phyloP scores from a whole-genome alignment of 2,113 vertebrate species.

The Gila orcuttii region DNA sequence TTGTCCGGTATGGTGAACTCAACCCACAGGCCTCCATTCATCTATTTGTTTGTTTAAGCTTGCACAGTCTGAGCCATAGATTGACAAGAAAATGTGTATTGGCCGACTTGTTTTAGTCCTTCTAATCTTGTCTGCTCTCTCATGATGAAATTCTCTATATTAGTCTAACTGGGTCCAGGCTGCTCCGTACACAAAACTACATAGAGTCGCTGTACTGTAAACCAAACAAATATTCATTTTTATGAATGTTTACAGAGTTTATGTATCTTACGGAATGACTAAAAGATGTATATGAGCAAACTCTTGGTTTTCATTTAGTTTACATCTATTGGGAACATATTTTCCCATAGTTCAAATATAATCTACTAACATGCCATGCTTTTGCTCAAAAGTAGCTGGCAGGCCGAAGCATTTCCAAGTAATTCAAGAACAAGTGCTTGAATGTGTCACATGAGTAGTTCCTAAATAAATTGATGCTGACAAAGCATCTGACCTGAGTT shows the following conservation, averaged over 20 bases:
- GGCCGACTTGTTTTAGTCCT: constrained; percentile 40
- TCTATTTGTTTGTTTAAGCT: constrained; percentile 50
- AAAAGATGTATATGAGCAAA: neutral
- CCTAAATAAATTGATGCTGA: constrained; percentile 67
- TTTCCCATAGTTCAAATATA: constrained; percentile 67
- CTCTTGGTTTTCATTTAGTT: neutral
- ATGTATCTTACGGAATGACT: constrained; percentile 20
- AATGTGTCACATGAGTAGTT: constrained; percentile 50
- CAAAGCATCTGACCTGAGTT: constrained; percentile 72
- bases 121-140: constrained; percentile 57
- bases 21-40: constrained; percentile 58
- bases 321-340: constrained; percentile 66
- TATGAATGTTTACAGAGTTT: constrained; percentile 47
- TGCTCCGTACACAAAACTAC: constrained; percentile 32
- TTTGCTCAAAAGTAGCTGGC: constrained; percentile 56
- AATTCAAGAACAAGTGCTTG: constrained; percentile 61
- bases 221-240: constrained; percentile 56
- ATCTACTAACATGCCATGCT: constrained; percentile 61
- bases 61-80: constrained; percentile 50
- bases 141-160: constrained; percentile 42
- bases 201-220: constrained; percentile 59
- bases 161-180: constrained; percentile 51
- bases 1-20: constrained; percentile 48
- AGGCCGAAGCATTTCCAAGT: constrained; percentile 53
- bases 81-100: constrained; percentile 38